Evolutionary conservation across 2,888 invertebrate species (phyloP).

Genomic region (Gymnocheta viridis): DNA sequence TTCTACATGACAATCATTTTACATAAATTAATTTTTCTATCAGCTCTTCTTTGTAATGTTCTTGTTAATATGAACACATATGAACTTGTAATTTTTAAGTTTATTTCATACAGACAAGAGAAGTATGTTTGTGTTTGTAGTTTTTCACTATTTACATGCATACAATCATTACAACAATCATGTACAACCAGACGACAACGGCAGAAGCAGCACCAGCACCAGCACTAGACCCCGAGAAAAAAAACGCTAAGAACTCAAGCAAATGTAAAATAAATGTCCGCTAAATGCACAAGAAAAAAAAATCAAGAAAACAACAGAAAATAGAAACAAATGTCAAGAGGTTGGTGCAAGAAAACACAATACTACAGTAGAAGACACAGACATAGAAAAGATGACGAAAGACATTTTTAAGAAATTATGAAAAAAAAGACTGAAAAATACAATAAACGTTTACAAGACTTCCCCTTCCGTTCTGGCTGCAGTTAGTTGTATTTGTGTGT

Average conservation of each 20-base stretch:
- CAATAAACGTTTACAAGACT: slow-evolving; percentile 58
- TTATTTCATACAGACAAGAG: slow-evolving; percentile 34
- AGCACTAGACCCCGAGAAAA: not conserved
- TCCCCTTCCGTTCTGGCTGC: slow-evolving; percentile 33
- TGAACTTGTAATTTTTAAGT: slow-evolving; percentile 66
- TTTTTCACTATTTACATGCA: slow-evolving; percentile 23
- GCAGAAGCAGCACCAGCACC: not conserved
- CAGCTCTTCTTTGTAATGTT: not conserved
- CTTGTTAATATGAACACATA: slow-evolving; percentile 31
- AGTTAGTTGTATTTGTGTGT: not conserved
- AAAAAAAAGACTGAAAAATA: slow-evolving; percentile 16
- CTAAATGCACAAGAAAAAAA: slow-evolving; percentile 59
- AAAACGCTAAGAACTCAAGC: slow-evolving; percentile 40
- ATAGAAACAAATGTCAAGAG: slow-evolving; percentile 67
- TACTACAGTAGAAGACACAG: slow-evolving; percentile 19
- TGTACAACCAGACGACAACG: slow-evolving; percentile 49
- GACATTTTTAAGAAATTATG: slow-evolving; percentile 41
- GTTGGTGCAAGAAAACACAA: slow-evolving; percentile 33
- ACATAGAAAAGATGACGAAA: slow-evolving; percentile 48
- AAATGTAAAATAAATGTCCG: slow-evolving; percentile 66
- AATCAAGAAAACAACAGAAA: slow-evolving; percentile 29
- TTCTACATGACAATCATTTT: no score
- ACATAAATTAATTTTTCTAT: not conserved
- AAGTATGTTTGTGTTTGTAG: not conserved
- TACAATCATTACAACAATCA: slow-evolving; percentile 24